Evolutionary conservation across 2,797 vertebrate genomes (phyloP).

Genomic region (Halcyon badia): DNA sequence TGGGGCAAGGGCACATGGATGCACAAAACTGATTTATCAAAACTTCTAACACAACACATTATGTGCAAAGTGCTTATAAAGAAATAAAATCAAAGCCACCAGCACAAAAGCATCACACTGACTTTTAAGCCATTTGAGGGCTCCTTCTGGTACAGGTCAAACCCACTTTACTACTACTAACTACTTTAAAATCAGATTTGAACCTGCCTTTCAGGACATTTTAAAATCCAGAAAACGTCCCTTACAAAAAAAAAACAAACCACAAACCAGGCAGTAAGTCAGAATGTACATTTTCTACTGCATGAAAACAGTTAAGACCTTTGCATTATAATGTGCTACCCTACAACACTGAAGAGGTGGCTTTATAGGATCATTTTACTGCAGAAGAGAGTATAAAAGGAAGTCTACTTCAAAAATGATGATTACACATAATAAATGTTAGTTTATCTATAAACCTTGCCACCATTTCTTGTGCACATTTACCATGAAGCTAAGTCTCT

Average conservation of each 20-base stretch:
- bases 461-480: neutral
- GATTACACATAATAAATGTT: neutral
- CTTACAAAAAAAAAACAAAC: neutral
- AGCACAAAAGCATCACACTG: neutral
- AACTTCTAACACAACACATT: neutral
- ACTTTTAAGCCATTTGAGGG: neutral
- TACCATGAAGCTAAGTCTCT: neutral
- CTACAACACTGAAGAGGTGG: neutral
- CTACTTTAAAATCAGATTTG: neutral
- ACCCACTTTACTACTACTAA: neutral
- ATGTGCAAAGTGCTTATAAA: neutral
- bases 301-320: neutral
- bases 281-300: neutral
- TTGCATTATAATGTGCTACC: neutral
- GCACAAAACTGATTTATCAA: neutral
- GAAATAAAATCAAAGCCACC: neutral
- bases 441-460: neutral
- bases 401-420: neutral
- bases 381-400: neutral
- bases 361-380: neutral
- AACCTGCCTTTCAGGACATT: constrained; percentile 23
- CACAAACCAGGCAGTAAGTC: neutral
- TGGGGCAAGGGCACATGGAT: neutral
- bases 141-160: neutral
- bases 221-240: neutral